Base-by-base conservation (phyloP, 2,797 vertebrate genomes). In the Limnodromus scolopaceus region DNA sequence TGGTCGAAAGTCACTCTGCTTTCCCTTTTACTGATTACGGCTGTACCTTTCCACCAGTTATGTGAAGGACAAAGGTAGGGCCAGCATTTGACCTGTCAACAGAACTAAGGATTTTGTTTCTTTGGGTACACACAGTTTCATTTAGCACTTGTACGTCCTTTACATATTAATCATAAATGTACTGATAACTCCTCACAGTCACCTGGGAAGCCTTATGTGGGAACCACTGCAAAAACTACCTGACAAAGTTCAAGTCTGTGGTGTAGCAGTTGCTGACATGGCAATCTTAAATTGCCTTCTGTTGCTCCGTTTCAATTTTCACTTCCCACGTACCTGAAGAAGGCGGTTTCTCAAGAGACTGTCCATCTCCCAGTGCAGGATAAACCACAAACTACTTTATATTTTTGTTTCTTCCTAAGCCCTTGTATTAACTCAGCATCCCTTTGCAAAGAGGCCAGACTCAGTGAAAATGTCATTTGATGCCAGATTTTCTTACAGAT, bases 21-120 rank as follows among this genome's bases (percentile, higher is more conserved):
- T 83, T 30, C 24, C 16, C 4, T 83, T 74, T 53, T 30, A 61
- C 14, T 46, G 53, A 38, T 23, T 46, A 68, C 5, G 11, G 41
- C 25, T 78, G 38, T 23, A 77, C n/a, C 16, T 64, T 66, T 51
- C 54, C 18, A 68, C 5, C 34, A 53, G 34, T 30, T 36, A 81
- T 4, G 27, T 64, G 10, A 58, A 70, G 27, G 24, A 68, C 5
- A 72, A 5, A 55, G 54, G 32, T 34, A 93, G 53, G 20, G 64
- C 32, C 70, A 63, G 57, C 38, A 63, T 34, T 38, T 54, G 41
- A 54, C 0, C 0, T 13, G 16, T n/a, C 43, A 80, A 51, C 15
- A 87, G 63, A 91, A 83, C 4, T 4, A 61, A 49, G 24, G 51
- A 68, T 22, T 83, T 79, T 57, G 8, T 58, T 69, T 70, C 36